Conservation (phyloP, 2,113 vertebrate genomes). For the Chloebia gouldiae region DNA sequence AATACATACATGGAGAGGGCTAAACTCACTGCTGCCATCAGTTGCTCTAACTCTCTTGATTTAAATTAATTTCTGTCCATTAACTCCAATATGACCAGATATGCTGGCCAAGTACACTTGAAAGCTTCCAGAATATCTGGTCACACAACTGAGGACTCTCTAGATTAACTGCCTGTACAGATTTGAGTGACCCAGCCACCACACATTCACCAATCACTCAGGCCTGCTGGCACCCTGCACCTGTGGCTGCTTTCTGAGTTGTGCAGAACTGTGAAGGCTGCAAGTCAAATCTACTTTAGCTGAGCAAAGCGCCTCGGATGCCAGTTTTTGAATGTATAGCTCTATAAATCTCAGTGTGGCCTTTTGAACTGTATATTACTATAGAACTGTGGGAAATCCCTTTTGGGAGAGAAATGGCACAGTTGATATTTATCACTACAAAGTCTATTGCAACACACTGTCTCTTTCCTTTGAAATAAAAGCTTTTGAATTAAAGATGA, state of each 20-base stretch:
- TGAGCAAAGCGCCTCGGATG: background rate
- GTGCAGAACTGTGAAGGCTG: background rate
- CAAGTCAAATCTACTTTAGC: background rate
- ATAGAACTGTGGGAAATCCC: slow-evolving; percentile 63
- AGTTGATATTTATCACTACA: slow-evolving; percentile 60
- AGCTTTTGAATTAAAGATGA: slow-evolving; percentile 58
- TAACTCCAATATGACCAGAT: background rate
- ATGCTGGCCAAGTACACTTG: background rate
- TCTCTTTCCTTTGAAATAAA: slow-evolving; percentile 57
- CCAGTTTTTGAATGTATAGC: slow-evolving; percentile 8
- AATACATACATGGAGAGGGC: background rate
- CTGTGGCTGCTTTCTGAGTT: background rate
- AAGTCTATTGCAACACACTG: slow-evolving; percentile 59
- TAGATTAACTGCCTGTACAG: background rate
- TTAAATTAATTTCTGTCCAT: background rate
- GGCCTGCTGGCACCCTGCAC: background rate
- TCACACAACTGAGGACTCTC: background rate
- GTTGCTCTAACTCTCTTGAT: background rate
- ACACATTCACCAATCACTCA: background rate
- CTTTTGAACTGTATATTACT: slow-evolving; percentile 55
- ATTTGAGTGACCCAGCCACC: background rate
- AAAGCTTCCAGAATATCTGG: background rate
- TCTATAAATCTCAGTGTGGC: slow-evolving; percentile 46
- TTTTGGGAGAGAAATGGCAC: slow-evolving; percentile 57
- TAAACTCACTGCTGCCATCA: background rate